Conservation (phyloP, 2,888 invertebrate genomes). For the Deilephila elpenor region DNA sequence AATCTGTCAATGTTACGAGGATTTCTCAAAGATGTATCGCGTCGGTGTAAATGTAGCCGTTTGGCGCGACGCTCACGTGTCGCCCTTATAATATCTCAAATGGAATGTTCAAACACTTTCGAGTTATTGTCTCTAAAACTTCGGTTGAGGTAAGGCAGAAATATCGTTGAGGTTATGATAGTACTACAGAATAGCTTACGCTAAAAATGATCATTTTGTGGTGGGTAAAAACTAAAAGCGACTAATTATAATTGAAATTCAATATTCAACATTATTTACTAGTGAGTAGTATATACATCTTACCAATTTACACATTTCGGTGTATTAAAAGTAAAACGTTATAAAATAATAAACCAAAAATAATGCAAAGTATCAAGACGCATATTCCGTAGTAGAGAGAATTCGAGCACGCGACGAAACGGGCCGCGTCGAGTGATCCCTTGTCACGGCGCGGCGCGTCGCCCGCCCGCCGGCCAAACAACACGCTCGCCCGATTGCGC, state of each 20-base stretch:
- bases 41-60: not conserved
- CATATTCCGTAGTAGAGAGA: conserved; percentile 24
- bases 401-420: conserved; percentile 57
- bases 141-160: not conserved
- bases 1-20: not conserved
- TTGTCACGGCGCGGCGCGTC: conserved; percentile 43
- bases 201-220: no score
- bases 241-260: not conserved
- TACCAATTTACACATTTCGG: no score
- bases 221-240: not conserved
- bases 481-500: conserved; percentile 31
- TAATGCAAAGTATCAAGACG: conserved; percentile 43
- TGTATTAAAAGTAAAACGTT: not conserved
- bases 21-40: conserved; percentile 14
- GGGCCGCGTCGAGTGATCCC: conserved; percentile 50
- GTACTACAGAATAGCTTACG: no score
- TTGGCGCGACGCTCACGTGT: not conserved
- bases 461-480: conserved; percentile 26
- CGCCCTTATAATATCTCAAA: not conserved
- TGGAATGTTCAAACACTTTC: not conserved
- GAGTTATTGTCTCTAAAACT: not conserved
- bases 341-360: not conserved
- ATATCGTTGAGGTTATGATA: no score
- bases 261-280: no score
- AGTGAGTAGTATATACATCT: no score